Evolutionary conservation across 2,113 vertebrate genomes (phyloP).

Genomic region (Paraplagusia blochii): DNA sequence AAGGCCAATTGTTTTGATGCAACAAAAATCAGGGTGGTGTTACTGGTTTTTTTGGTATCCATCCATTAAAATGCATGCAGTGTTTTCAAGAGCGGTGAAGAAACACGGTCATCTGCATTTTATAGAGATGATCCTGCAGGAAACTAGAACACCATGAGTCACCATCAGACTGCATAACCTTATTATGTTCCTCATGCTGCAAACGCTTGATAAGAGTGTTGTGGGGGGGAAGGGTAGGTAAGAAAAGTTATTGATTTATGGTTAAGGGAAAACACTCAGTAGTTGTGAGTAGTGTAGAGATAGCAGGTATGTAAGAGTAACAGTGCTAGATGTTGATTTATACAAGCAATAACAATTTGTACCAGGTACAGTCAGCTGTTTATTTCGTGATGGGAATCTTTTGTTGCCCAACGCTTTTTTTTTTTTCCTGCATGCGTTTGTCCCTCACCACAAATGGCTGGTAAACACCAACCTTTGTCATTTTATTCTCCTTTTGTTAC

Average conservation of each 20-base stretch:
- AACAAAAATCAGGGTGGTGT: too few species aligned
- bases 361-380: too few species aligned
- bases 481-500: constrained; percentile 31
- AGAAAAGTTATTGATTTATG: not conserved
- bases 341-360: too few species aligned
- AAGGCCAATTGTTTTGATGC: too few species aligned
- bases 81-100: constrained; percentile 18
- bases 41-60: not conserved
- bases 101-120: constrained; percentile 5
- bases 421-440: too few species aligned
- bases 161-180: constrained; percentile 32
- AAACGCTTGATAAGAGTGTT: constrained; percentile 23
- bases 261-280: constrained; percentile 24
- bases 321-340: not conserved
- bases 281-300: constrained; percentile 1
- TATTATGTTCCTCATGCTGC: constrained; percentile 31
- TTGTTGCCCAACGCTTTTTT: too few species aligned
- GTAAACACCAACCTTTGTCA: constrained; percentile 26
- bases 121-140: constrained; percentile 24
- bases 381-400: not conserved
- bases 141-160: constrained; percentile 51
- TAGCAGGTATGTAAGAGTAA: not conserved
- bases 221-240: not conserved
- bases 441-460: constrained; percentile 11
- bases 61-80: constrained; percentile 9